Evolutionary conservation across 2,797 vertebrate genomes (phyloP), one percentile per base, ranked within the genome.

Genomic region (Dendrocincla tyrannina): DNA sequence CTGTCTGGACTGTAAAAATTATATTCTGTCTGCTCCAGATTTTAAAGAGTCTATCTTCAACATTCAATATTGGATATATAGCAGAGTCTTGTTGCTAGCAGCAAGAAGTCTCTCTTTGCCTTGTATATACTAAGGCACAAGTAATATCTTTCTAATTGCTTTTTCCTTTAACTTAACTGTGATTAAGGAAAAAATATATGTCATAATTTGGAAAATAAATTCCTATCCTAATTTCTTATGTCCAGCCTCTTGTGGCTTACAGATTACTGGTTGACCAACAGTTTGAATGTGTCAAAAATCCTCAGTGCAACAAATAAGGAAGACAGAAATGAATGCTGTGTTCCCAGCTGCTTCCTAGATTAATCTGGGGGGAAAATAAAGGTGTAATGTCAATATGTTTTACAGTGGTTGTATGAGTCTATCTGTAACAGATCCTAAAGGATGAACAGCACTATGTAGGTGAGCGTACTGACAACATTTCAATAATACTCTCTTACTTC

Each of bases 31-130:
- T 91, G 35, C 69, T 11, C 69, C 81, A 66, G 44, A 66, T 97
- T 95, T 95, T 97, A 80, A 94, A 93, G 42, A 50, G 39, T 41
- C 44, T 97, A 27, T 66, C 49, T 89, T 96, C 49, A 95, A 76
- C n/a, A 69, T 52, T 93, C 35, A 35, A 23, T 87, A 81, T 90
- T 79, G 93, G 85, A 96, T 84, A 85, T 63, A 80, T 86, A 56
- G n/a, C 16, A 49, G 77, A 82, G 77, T 46, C 64, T 88, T 60
- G 6, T 32, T 90, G 66, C 42, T 94, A 39, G 79, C 69, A 92
- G 55, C 10, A 42, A 85, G 70, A 96, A 64, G 53, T 44, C 25
- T 75, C 59, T 91, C 68, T 91, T 85, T 93, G 47, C 63, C 47
- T 95, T 63, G 17, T 93, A 89, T 92, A 93, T 49, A 96, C 27